Base-by-base conservation (phyloP, 2,113 vertebrate genomes). In the Paradisaea rubra region DNA sequence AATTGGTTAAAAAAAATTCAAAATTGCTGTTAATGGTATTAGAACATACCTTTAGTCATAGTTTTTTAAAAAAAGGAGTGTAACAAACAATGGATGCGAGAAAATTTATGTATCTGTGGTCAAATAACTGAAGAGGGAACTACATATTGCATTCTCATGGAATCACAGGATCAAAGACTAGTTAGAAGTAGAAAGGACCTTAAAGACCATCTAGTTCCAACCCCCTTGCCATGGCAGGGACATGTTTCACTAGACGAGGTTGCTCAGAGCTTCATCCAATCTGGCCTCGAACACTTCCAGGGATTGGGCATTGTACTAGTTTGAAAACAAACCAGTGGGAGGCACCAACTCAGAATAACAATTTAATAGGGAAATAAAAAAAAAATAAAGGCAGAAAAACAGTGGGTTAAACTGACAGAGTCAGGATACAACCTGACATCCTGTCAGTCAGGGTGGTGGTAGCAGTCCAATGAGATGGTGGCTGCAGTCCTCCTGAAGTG, bases 181-280 rank as follows among this genome's bases (percentile, higher is more conserved):
- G 13, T n/a, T 31, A 53, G 22, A 52, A 74, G 31, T 15, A 41
- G 44, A 52, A 60, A 13, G 7, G 20, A 30, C 6, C 7, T 73
- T 30, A 81, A 53, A 45, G 16, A 60, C 33, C 2, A 22, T 25
- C 23, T n/a, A 5, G 6, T 59, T 52, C 60, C 45, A 39, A 5
- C 6, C 3, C 3, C 9, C 6, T 57, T 37, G 28, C 10, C 2
- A 0, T 44, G 30, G 17, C 13, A 59, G 13, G 15, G 11, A 45
- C 28, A 41, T 1, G 1, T 68, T 89, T 24, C 33, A 47, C 45
- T 54, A 35, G n/a, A 41, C 7, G 11, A 61, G 9, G 24, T 13
- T 89, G n/a, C 24, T n/a, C 53, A 68, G n/a, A 81, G 16, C 11
- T 45, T 54, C 39, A 22, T 47, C 15, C 13, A 53, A 1, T 20